A percentile compares a stretch with the other conserved stretches of the same genome.
Conservation (phyloP, 2,113 vertebrate genomes). For the Prunella himalayana region DNA sequence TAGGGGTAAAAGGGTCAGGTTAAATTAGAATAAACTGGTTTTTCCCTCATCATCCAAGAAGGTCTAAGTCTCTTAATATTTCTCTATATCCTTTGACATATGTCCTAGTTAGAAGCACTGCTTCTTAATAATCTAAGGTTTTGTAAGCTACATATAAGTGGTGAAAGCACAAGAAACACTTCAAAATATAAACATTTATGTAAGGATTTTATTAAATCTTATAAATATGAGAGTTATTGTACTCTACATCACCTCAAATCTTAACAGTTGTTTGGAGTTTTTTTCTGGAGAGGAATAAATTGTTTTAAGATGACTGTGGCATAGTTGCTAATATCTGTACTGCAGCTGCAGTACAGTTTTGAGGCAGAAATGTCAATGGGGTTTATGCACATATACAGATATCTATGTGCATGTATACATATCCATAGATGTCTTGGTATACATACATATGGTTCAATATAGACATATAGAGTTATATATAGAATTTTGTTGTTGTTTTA, state of each 20-base stretch:
- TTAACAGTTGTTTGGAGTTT: neutral
- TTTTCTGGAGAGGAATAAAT: neutral
- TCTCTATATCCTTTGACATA: neutral
- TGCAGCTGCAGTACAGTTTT: neutral
- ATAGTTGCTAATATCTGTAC: neutral
- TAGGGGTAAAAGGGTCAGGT: neutral
- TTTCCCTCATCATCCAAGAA: neutral
- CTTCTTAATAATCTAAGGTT: neutral
- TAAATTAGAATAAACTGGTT: neutral
- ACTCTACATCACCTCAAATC: neutral
- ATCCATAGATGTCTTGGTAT: neutral
- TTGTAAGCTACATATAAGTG: neutral
- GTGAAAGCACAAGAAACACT: neutral
- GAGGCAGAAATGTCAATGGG: neutral
- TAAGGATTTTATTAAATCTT: neutral
- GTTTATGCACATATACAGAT: neutral
- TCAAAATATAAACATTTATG: neutral
- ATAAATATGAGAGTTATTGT: neutral
- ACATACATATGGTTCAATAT: neutral
- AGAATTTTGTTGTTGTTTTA: neutral
- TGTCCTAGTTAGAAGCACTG: neutral
- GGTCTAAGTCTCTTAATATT: neutral
- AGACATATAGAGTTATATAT: neutral
- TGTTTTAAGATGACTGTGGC: neutral
- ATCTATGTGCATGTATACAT: rapidly evolving